phyloP scores from a whole-genome alignment of 1,140 invertebrate species.

The Caenorhabditis elegans region WBcel235 BX284604.4:9121501-9122000 shows the following conservation, averaged over 20 bases:
- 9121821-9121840: conserved; percentile 9
- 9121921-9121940: neutral
- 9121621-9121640: conserved; percentile 21
- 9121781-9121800: conserved; percentile 23
- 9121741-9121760: conserved; percentile 23
- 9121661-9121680: neutral
- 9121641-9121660: neutral
- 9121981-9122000: neutral
- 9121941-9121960: neutral
- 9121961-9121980: neutral
- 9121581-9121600: neutral
- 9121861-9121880: neutral
- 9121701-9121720: conserved; percentile 7
- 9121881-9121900: neutral
- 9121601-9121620: conserved; percentile 27
- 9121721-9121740: neutral
- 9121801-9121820: neutral
- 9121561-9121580: conserved; percentile 13
- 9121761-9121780: neutral
- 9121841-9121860: neutral
- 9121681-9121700: neutral
- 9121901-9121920: neutral
- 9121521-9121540: neutral
- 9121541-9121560: neutral
- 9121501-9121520: too few species aligned